phyloP scores from a whole-genome alignment of 1,140 invertebrate genomes.

The Aphelenchoides avenae region DNA sequence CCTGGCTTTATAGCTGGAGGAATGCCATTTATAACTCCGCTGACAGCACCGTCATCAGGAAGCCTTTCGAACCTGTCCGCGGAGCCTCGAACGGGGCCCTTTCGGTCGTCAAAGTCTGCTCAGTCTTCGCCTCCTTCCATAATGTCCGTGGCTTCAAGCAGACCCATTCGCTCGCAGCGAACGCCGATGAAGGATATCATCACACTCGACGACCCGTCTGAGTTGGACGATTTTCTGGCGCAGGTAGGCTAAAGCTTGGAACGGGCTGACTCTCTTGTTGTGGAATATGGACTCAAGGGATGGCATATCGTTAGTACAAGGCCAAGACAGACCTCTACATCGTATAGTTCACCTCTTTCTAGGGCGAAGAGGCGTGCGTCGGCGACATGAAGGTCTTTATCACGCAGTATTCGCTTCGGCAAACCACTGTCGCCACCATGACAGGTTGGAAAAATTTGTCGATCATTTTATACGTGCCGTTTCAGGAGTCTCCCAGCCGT shows the following conservation, averaged over 20 bases:
- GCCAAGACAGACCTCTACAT: neutral
- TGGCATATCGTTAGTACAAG: too few relatives aligned
- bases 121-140: too few relatives aligned
- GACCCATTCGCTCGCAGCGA: conserved; percentile 37
- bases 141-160: too few relatives aligned
- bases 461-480: neutral
- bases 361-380: conserved; percentile 54
- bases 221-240: conserved; percentile 42
- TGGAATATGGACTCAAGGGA: too few relatives aligned
- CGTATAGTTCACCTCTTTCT: conserved; percentile 40
- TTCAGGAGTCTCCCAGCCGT: conserved; percentile 55
- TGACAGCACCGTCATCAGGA: too few relatives aligned
- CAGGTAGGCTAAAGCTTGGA: too few relatives aligned
- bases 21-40: too few relatives aligned
- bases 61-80: too few relatives aligned
- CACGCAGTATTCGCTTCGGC: conserved; percentile 53
- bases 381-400: conserved; percentile 55
- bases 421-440: conserved; percentile 57
- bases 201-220: conserved; percentile 49
- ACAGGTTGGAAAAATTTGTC: conserved; percentile 39
- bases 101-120: too few relatives aligned
- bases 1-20: too few relatives aligned
- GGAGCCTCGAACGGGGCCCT: too few relatives aligned
- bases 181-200: conserved; percentile 53
- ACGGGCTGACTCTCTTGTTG: too few relatives aligned